Evolutionary conservation across 2,113 vertebrate genomes (phyloP), one percentile per base, ranked within the genome.

Genomic region (Phrynocephalus versicolor): DNA sequence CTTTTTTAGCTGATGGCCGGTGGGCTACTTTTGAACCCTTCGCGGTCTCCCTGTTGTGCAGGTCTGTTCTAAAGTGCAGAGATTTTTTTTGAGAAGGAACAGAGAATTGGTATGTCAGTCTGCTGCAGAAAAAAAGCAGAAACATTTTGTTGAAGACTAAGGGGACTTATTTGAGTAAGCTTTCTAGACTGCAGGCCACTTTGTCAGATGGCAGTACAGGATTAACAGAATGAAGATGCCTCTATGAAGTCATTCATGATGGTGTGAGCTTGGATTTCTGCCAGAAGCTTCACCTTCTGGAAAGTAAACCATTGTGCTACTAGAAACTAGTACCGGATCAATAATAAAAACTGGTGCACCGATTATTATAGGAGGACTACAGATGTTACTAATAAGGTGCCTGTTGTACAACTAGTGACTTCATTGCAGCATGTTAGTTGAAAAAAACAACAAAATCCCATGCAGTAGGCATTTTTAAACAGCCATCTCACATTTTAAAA

Each of bases 211-310:
- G 45, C 45, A 51, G 10, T 51, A 51, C 45, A 51, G 45, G 45
- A 94, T 89, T 93, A 93, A 93, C 90, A 90, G 90, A 83, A 91
- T 91, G 88, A 89, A 91, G 91, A 86, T 72, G 85, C 89, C 64
- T 57, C 71, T 84, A 90, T 84, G 67, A 84, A 84, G 89, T 89
- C 60, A 79, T 35, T 89, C 60, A 79, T 35, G 92, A 89, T 88
- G 73, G 88, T 85, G 90, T 91, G 88, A 92, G 88, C 79, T 23
- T 79, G 83, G 35, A 90, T 82, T 85, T 87, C 41, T 84, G 88
- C 79, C 71, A 85, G 80, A 87, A 81, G 81, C 85, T 85, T 85
- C 85, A 80, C 57, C 92, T 95, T 93, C 83, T 86, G 84, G 89
- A 90, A 89, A 94, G 92, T 90, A 55, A 73, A 37, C 1, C 1